Conservation (phyloP, 1,140 invertebrate genomes). For the Atopsyche davidsoni region DNA sequence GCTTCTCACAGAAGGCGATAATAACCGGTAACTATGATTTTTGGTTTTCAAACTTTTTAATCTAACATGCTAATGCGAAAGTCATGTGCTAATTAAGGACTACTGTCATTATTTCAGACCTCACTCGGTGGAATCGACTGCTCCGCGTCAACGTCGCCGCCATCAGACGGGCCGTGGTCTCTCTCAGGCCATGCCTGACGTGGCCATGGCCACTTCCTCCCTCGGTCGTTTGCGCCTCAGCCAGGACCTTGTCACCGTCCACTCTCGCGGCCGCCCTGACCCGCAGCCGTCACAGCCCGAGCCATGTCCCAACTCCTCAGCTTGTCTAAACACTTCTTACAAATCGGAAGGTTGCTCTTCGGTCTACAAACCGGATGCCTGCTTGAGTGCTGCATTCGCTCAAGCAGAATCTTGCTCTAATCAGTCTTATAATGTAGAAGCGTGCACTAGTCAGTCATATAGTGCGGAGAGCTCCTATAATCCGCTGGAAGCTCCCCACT, state of each 20-base stretch:
- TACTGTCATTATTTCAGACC: constrained; percentile 7
- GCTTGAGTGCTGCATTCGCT: too few species aligned
- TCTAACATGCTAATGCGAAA: too few species aligned
- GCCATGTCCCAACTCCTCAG: too few species aligned
- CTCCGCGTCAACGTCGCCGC: constrained; percentile 46
- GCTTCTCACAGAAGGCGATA: constrained; percentile 57
- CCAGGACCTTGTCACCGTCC: constrained; percentile 3
- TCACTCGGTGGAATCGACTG: constrained; percentile 30
- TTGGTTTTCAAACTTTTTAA: constrained; percentile 1
- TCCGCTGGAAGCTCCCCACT: too few species aligned
- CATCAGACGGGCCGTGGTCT: constrained; percentile 35
- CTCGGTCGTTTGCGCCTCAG: constrained; percentile 57
- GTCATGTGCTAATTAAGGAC: neutral
- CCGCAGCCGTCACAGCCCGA: neutral
- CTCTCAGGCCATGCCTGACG: constrained; percentile 80
- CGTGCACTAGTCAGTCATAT: too few species aligned
- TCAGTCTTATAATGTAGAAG: too few species aligned
- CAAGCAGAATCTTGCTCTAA: too few species aligned
- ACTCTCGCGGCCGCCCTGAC: neutral
- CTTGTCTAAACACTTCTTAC: too few species aligned
- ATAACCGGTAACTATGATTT: constrained; percentile 36
- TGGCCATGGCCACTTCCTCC: constrained; percentile 79
- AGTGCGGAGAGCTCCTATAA: too few species aligned
- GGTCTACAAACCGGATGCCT: too few species aligned
- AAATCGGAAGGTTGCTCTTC: too few species aligned